phyloP scores from a whole-genome alignment of 2,888 invertebrate species.

The Piscicola geometra region DNA sequence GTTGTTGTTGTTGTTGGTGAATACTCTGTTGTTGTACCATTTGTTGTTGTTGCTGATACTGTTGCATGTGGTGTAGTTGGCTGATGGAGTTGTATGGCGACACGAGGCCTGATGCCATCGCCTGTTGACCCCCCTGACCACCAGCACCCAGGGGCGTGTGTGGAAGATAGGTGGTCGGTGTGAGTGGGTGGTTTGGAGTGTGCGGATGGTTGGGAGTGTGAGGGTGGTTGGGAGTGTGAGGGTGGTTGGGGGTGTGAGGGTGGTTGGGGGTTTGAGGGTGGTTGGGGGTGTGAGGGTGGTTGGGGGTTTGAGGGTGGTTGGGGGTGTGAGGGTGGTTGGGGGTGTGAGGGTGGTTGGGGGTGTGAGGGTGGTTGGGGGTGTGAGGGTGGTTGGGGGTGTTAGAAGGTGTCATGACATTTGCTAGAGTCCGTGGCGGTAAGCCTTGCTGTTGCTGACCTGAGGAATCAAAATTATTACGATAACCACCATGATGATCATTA shows the following conservation, averaged over 20 bases:
- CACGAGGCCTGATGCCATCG: slow-evolving; percentile 12
- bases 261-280: slow-evolving; percentile 37
- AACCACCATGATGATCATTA: slow-evolving; percentile 42
- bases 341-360: slow-evolving; percentile 1
- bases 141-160: slow-evolving; percentile 15
- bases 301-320: slow-evolving; percentile 15
- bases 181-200: slow-evolving; percentile 38
- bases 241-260: background rate
- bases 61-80: slow-evolving; percentile 28
- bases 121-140: slow-evolving; percentile 10
- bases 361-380: slow-evolving; percentile 37
- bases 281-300: slow-evolving; percentile 42
- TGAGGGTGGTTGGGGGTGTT: slow-evolving; percentile 39
- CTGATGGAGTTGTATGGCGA: background rate
- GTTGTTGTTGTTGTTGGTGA: no score
- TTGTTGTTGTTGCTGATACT: slow-evolving; percentile 19
- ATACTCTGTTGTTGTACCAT: slow-evolving; percentile 5
- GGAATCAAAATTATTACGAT: background rate
- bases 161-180: slow-evolving; percentile 18
- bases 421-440: slow-evolving; percentile 41
- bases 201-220: slow-evolving; percentile 20
- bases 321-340: slow-evolving; percentile 8
- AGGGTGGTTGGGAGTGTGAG: slow-evolving; percentile 3
- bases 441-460: slow-evolving; percentile 22
- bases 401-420: slow-evolving; percentile 41